Percentiles rank a stretch among this genome's conserved stretches.
phyloP scores from a whole-genome alignment of 1,140 invertebrate genomes.

The Lordiphosa collinella region DNA sequence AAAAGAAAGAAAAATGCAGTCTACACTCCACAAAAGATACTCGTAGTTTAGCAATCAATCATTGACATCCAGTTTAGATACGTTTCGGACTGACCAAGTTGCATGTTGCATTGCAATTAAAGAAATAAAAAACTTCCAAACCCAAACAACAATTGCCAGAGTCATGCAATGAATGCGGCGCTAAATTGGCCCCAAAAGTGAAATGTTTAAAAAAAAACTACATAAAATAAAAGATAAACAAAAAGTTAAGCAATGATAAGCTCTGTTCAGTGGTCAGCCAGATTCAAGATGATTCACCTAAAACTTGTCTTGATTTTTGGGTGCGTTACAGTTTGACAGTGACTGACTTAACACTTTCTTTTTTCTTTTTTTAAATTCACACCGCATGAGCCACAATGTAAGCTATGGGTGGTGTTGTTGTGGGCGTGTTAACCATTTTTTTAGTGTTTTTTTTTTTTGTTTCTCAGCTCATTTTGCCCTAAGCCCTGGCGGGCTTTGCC shows the following conservation, averaged over 20 bases:
- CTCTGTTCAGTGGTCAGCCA: too few species aligned
- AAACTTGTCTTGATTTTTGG: conserved; percentile 36
- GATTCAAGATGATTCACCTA: conserved; percentile 59
- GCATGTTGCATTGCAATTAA: conserved; percentile 62
- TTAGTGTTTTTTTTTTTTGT: conserved; percentile 16
- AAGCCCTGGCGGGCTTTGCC: conserved; percentile 28
- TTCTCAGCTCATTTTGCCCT: conserved; percentile 27
- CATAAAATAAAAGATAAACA: conserved; percentile 33
- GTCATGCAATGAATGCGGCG: conserved; percentile 35
- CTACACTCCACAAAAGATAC: conserved; percentile 18
- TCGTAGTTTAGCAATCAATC: conserved; percentile 36
- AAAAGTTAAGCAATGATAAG: conserved; percentile 41
- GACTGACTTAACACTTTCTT: conserved; percentile 66
- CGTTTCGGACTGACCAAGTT: conserved; percentile 49
- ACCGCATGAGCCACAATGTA: conserved; percentile 5
- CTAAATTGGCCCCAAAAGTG: conserved; percentile 52
- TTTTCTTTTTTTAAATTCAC: conserved; percentile 48
- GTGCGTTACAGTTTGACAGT: conserved; percentile 67
- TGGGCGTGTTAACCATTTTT: conserved; percentile 59
- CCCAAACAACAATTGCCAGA: conserved; percentile 24
- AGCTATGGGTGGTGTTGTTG: conserved; percentile 18
- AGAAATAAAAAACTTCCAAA: conserved; percentile 15
- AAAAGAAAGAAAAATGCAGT: background rate
- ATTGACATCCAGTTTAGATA: conserved; percentile 41
- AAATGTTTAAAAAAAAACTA: conserved; percentile 48